These are phyloP conservation scores for Ophioninae sp. DNA, from an alignment of 2,888 invertebrate species.

Conservation along the genomic window DNA sequence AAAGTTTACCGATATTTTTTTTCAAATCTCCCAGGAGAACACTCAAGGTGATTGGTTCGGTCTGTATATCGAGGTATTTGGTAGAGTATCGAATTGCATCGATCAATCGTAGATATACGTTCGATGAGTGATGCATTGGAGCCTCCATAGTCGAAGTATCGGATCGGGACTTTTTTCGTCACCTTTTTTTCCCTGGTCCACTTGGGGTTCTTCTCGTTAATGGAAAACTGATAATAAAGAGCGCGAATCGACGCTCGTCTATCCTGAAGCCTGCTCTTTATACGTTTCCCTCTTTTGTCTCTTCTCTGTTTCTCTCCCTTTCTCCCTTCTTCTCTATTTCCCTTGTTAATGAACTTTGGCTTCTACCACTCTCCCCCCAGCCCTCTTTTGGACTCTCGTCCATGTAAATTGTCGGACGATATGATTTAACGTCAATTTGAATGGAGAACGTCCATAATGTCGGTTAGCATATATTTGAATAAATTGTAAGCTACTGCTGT, in stretches of 20 bases:
- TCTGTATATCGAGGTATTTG: background rate
- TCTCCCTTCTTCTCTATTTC: conserved; percentile 1
- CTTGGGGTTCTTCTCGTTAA: conserved; percentile 50
- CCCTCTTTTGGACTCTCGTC: conserved; percentile 50
- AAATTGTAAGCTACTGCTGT: conserved; percentile 75
- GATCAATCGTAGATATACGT: conserved; percentile 18
- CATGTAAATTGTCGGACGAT: conserved; percentile 71
- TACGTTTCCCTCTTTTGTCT: conserved; percentile 8
- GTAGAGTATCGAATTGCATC: conserved; percentile 40
- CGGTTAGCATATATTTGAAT: conserved; percentile 78
- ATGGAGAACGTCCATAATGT: conserved; percentile 72
- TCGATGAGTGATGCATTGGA: conserved; percentile 25
- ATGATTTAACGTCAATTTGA: conserved; percentile 73
- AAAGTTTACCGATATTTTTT: background rate
- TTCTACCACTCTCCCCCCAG: conserved; percentile 10
- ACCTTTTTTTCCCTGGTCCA: conserved; percentile 24
- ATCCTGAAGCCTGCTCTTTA: background rate
- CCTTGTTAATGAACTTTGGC: conserved; percentile 7
- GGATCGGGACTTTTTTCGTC: conserved; percentile 31
- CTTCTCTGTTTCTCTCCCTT: conserved; percentile 40
- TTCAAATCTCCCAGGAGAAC: background rate
- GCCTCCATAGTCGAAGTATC: conserved; percentile 12
- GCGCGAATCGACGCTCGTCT: conserved; percentile 47
- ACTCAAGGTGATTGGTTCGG: conserved; percentile 9
- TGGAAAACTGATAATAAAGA: conserved; percentile 63